phyloP scores from a whole-genome alignment of 2,888 invertebrate species.

The Suillia variegata region DNA sequence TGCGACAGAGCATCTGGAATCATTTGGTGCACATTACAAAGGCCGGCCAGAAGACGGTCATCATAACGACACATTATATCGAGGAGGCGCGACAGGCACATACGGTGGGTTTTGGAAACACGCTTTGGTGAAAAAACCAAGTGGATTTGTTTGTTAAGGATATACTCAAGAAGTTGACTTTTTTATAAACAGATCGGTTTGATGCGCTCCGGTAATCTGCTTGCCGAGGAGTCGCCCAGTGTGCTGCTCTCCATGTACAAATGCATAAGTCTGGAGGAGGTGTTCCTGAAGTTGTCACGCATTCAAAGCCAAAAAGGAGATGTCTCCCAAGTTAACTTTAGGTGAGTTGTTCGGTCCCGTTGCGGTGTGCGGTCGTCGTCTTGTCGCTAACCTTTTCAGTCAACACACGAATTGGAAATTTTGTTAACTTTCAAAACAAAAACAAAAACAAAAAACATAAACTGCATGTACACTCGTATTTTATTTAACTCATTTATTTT shows the following conservation, averaged over 20 bases:
- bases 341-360: conserved; percentile 43
- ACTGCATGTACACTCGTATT: too few species aligned
- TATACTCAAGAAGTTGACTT: background rate
- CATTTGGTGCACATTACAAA: conserved; percentile 89
- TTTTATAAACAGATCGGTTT: conserved; percentile 79
- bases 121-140: background rate
- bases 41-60: conserved; percentile 89
- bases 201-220: conserved; percentile 87
- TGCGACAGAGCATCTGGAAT: conserved; percentile 93
- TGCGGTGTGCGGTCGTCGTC: too few species aligned
- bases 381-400: background rate
- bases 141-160: background rate
- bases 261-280: conserved; percentile 86
- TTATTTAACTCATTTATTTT: conserved; percentile 13
- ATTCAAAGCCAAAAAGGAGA: conserved; percentile 73
- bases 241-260: conserved; percentile 82
- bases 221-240: conserved; percentile 90
- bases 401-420: conserved; percentile 16
- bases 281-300: conserved; percentile 87
- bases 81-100: conserved; percentile 93
- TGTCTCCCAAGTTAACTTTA: conserved; percentile 59
- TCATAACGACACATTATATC: conserved; percentile 92
- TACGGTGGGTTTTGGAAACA: conserved; percentile 67
- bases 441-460: too few species aligned
- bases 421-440: conserved; percentile 17